phyloP scores from a whole-genome alignment of 2,888 invertebrate species.

The Hylaea fasciaria region DNA sequence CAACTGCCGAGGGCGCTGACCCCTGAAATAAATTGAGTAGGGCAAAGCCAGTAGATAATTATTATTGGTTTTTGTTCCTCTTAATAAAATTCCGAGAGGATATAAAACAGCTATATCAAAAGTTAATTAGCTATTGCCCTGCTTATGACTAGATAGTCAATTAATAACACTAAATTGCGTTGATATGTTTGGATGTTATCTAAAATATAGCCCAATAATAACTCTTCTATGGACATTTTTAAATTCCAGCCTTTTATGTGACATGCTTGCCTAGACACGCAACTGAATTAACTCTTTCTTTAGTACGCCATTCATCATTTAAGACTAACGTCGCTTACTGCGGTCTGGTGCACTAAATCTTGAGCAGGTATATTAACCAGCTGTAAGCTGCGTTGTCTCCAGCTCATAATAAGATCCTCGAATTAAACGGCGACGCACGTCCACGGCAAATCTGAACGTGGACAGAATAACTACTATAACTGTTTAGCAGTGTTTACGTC shows the following conservation, averaged over 20 bases:
- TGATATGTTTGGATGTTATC: too few species aligned
- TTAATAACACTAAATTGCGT: not conserved
- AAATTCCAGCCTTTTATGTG: too few species aligned
- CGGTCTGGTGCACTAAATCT: conserved; percentile 24
- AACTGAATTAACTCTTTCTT: too few species aligned
- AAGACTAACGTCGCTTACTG: too few species aligned
- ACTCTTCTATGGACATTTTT: too few species aligned
- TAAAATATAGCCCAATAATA: too few species aligned
- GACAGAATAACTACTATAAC: conserved; percentile 62
- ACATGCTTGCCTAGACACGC: too few species aligned
- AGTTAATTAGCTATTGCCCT: conserved; percentile 9
- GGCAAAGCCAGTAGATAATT: conserved; percentile 37
- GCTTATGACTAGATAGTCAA: not conserved
- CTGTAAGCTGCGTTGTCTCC: too few species aligned
- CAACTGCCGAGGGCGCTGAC: conserved; percentile 28
- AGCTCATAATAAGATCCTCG: conserved; percentile 46
- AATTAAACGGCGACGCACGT: conserved; percentile 49
- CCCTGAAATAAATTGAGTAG: conserved; percentile 39
- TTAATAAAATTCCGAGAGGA: conserved; percentile 35
- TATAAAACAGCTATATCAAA: conserved; percentile 28
- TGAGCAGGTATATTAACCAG: conserved; percentile 38
- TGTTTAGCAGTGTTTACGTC: conserved; percentile 59
- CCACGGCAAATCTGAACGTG: conserved; percentile 61
- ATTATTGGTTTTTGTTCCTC: conserved; percentile 41
- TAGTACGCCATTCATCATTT: too few species aligned